Evolutionary conservation across 1,140 invertebrate genomes (phyloP).

Genomic region (Bacillus rossius): DNA sequence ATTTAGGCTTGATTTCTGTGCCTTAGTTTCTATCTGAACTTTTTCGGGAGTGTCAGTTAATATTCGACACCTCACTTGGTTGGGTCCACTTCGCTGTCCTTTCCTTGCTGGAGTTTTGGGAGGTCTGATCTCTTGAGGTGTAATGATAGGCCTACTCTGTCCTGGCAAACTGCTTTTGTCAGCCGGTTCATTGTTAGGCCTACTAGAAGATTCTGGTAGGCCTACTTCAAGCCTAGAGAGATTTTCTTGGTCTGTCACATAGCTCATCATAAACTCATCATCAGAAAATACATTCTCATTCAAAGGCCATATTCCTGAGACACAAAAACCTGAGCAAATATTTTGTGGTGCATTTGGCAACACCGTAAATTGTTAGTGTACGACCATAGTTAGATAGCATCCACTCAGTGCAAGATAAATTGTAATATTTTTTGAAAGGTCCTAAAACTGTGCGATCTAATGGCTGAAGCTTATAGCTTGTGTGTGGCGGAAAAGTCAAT

Average conservation of each 20-base stretch:
- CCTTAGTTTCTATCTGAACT: background rate
- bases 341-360: slow-evolving; percentile 32
- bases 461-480: slow-evolving; percentile 37
- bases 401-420: slow-evolving; percentile 21
- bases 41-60: background rate
- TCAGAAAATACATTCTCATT: slow-evolving; percentile 35
- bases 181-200: background rate
- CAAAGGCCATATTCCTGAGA: slow-evolving; percentile 33
- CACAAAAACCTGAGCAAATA: slow-evolving; percentile 32
- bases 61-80: background rate
- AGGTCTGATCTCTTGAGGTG: background rate
- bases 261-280: slow-evolving; percentile 34
- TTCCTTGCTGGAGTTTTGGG: background rate
- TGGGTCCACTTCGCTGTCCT: background rate
- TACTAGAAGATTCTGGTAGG: background rate
- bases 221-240: slow-evolving; percentile 3
- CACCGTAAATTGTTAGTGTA: slow-evolving; percentile 31
- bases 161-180: background rate
- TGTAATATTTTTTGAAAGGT: slow-evolving; percentile 28
- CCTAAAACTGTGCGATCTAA: slow-evolving; percentile 31
- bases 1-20: too few species aligned
- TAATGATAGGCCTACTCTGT: background rate
- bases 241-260: slow-evolving; percentile 34
- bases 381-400: slow-evolving; percentile 17
- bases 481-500: slow-evolving; percentile 40